phyloP scores from a whole-genome alignment of 2,797 vertebrate species.

The Simalia tracyae region DNA sequence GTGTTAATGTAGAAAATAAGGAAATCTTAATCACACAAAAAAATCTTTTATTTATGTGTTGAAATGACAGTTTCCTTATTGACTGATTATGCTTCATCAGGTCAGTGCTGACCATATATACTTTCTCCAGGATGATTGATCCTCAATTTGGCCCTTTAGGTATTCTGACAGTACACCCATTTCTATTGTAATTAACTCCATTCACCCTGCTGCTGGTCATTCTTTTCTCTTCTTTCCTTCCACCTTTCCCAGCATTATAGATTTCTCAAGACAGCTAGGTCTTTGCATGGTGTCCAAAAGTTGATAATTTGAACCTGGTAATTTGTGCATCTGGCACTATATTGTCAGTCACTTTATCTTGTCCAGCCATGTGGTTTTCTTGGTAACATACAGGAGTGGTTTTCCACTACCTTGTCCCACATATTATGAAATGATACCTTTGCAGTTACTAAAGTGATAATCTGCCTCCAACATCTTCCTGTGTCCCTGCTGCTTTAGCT shows the following conservation, averaged over 20 bases:
- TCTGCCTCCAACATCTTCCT: not conserved
- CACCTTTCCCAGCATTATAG: not conserved
- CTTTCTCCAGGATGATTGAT: not conserved
- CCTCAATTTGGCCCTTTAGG: not conserved
- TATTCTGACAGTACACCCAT: not conserved
- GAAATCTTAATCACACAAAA: not conserved
- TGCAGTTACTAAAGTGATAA: not conserved
- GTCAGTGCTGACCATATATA: not conserved
- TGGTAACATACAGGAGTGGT: not conserved
- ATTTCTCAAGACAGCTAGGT: not conserved
- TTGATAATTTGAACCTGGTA: not conserved
- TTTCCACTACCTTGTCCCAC: not conserved
- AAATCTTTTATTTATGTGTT: not conserved
- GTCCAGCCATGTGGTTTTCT: not conserved
- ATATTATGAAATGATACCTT: not conserved
- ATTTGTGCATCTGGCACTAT: not conserved
- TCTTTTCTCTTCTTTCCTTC: not conserved
- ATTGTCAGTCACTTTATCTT: not conserved
- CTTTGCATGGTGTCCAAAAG: not conserved
- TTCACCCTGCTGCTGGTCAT: not conserved
- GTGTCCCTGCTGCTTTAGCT: not conserved
- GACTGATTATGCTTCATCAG: not conserved
- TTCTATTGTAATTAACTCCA: not conserved
- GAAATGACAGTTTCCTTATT: not conserved
- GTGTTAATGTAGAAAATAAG: not conserved